A percentile compares a stretch with the other conserved stretches of the same genome.
Evolutionary conservation across 2,113 vertebrate genomes (phyloP).

Genomic region (Sapajus apella): DNA sequence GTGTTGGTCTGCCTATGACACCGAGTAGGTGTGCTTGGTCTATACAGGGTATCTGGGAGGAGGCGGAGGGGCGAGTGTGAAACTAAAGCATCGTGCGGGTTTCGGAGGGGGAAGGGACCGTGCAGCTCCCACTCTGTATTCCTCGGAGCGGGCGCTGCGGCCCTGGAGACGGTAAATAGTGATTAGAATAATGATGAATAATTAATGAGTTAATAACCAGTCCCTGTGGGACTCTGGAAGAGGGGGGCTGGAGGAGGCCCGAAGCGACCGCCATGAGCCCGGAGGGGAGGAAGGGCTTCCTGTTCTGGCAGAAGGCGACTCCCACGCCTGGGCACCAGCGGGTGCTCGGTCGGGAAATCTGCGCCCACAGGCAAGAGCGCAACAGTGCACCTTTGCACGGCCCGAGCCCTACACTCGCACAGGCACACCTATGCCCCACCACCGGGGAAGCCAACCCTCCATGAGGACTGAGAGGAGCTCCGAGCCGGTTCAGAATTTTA

Average conservation of each 20-base stretch:
- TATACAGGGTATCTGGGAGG: neutral
- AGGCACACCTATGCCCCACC: neutral
- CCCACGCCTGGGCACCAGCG: neutral
- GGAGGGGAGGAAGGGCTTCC: neutral
- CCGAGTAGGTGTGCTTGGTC: neutral
- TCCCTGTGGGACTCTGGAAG: slow-evolving; percentile 53
- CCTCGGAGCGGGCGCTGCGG: slow-evolving; percentile 21
- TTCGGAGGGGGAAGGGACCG: neutral
- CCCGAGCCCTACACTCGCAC: rapidly evolving
- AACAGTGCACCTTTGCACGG: neutral
- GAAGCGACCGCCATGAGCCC: neutral
- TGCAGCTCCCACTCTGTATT: slow-evolving; percentile 69
- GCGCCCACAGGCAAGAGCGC: neutral
- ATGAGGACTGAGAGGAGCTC: neutral
- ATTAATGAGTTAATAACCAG: slow-evolving; percentile 82
- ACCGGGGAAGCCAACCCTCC: neutral
- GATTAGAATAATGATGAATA: slow-evolving; percentile 83
- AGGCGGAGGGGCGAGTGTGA: neutral
- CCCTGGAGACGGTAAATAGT: slow-evolving; percentile 80
- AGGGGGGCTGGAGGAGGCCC: neutral
- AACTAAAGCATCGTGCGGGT: neutral
- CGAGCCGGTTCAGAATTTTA: neutral
- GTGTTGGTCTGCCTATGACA: neutral
- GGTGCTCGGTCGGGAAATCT: neutral
- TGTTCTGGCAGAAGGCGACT: neutral